phyloP scores from a whole-genome alignment of 1,140 invertebrate species.

The Oreohelix idahoensis region DNA sequence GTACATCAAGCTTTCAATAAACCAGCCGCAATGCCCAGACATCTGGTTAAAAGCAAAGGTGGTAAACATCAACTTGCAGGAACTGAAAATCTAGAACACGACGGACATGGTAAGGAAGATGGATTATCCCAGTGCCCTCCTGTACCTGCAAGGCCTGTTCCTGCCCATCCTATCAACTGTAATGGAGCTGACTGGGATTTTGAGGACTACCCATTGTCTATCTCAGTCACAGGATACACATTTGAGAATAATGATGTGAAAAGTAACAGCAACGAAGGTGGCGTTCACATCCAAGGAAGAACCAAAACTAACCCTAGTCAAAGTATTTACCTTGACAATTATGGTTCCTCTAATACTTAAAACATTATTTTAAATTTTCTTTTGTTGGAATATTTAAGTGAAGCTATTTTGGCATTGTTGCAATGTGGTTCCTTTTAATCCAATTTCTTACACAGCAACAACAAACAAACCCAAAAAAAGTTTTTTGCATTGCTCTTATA shows the following conservation, averaged over 20 bases:
- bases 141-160: not conserved
- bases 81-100: not conserved
- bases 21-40: not conserved
- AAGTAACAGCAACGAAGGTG: not conserved
- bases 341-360: slow-evolving; percentile 3
- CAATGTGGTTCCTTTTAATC: no score
- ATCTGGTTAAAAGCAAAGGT: not conserved
- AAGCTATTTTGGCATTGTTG: no score
- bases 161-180: not conserved
- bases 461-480: no score
- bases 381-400: not conserved
- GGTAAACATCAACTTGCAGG: not conserved
- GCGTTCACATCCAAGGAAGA: not conserved
- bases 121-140: not conserved
- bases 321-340: not conserved
- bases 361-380: not conserved
- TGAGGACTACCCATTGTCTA: not conserved
- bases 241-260: not conserved
- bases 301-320: not conserved
- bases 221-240: not conserved
- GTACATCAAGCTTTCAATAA: not conserved
- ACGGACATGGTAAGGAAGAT: not conserved
- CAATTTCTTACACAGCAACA: no score
- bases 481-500: no score
- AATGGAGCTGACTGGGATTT: not conserved